Evolutionary conservation across 2,888 invertebrate genomes (phyloP).

Genomic region (Plebejus melissa): DNA sequence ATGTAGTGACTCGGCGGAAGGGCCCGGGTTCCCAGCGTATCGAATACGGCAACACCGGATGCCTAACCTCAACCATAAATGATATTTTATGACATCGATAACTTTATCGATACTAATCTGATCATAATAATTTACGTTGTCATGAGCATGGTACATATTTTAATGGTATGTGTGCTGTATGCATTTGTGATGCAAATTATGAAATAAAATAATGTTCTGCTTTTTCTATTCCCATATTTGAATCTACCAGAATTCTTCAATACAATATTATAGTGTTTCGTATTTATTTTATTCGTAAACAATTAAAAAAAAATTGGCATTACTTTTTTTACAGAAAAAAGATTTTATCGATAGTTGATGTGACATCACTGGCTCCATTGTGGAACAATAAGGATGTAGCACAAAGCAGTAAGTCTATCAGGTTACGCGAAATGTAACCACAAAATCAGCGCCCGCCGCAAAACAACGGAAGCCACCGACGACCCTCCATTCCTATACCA

Average conservation of each 20-base stretch:
- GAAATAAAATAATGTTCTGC: background rate
- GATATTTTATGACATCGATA: slow-evolving; percentile 33
- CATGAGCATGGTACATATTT: background rate
- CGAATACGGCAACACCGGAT: slow-evolving; percentile 72
- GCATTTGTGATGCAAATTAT: background rate
- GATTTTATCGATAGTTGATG: slow-evolving; percentile 32
- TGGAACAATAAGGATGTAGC: slow-evolving; percentile 56
- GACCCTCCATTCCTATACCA: slow-evolving; percentile 26
- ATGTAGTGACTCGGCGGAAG: slow-evolving; percentile 57
- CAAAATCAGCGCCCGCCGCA: slow-evolving; percentile 73
- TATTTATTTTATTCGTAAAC: background rate
- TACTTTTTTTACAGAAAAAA: background rate
- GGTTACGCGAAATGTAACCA: slow-evolving; percentile 77
- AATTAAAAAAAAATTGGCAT: background rate
- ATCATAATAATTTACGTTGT: background rate
- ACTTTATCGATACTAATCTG: slow-evolving; percentile 30
- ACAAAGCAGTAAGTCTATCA: slow-evolving; percentile 57
- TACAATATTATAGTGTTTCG: background rate
- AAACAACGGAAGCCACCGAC: slow-evolving; percentile 71
- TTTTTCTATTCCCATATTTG: background rate
- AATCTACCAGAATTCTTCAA: background rate
- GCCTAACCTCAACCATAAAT: slow-evolving; percentile 43
- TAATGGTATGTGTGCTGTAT: background rate
- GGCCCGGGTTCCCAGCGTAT: slow-evolving; percentile 72
- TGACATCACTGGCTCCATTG: slow-evolving; percentile 32